phyloP scores from a whole-genome alignment of 2,888 invertebrate species.

The Dynastes tityus region DNA sequence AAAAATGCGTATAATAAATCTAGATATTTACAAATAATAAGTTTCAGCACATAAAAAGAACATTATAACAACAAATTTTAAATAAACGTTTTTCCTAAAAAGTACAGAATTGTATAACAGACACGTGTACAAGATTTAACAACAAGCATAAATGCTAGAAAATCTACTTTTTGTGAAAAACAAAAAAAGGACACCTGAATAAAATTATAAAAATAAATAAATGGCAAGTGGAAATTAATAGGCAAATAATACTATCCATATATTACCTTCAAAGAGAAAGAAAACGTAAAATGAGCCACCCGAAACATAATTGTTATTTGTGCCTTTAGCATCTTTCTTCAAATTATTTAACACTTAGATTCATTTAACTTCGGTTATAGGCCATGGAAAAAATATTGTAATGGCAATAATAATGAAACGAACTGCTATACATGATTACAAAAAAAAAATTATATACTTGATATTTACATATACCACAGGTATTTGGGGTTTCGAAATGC shows the following conservation, averaged over 20 bases:
- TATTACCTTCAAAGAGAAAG: conserved; percentile 14
- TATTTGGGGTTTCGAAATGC: too few species aligned
- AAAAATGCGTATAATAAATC: conserved; percentile 26
- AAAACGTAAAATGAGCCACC: conserved; percentile 8
- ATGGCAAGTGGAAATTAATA: conserved; percentile 34
- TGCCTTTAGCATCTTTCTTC: too few species aligned
- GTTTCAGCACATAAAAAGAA: conserved; percentile 18
- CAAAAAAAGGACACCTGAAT: conserved; percentile 1
- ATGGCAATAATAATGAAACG: too few species aligned
- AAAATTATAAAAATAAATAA: conserved; percentile 25
- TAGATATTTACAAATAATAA: conserved; percentile 28
- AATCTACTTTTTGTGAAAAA: not conserved
- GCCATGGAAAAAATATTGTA: too few species aligned
- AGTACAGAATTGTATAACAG: not conserved
- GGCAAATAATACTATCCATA: conserved; percentile 24
- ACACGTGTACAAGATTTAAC: conserved; percentile 27
- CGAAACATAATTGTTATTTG: not conserved
- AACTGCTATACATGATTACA: too few species aligned
- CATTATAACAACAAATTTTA: conserved; percentile 23
- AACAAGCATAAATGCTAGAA: conserved; percentile 17
- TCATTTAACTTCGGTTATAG: too few species aligned
- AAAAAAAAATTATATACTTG: too few species aligned
- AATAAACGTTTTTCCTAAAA: conserved; percentile 30
- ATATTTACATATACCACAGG: too few species aligned
- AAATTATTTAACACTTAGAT: too few species aligned